Percentiles rank a stretch among this genome's conserved stretches.
Conservation (phyloP, 2,888 invertebrate genomes). For the Eupithecia tripunctaria region DNA sequence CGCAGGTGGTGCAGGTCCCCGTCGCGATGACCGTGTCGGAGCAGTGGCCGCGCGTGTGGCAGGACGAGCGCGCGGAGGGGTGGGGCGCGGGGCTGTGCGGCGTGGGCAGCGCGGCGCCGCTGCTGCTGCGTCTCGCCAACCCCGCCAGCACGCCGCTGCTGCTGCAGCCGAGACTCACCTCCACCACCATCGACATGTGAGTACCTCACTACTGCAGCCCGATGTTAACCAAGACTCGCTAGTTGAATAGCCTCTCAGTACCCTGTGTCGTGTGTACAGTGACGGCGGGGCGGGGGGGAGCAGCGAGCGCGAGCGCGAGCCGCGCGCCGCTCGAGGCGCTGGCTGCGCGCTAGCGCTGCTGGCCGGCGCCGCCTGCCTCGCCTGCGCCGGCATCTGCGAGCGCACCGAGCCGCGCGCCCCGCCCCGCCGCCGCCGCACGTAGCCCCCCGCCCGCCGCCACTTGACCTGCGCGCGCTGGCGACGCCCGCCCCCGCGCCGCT, state of each 20-base stretch:
- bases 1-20: conserved; percentile 16
- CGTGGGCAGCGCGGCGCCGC: conserved; percentile 78
- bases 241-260: no score
- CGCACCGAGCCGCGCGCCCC: conserved; percentile 28
- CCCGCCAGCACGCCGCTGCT: conserved; percentile 91
- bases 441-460: conserved; percentile 43
- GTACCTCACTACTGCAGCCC: background rate
- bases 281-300: conserved; percentile 28
- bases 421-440: conserved; percentile 46
- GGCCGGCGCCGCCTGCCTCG: conserved; percentile 76
- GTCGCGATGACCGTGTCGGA: conserved; percentile 9
- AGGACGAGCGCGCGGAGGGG: background rate
- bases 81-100: conserved; percentile 45
- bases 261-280: background rate
- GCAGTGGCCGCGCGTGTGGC: conserved; percentile 32
- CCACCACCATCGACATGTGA: conserved; percentile 82
- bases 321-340: conserved; percentile 83
- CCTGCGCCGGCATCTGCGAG: conserved; percentile 58
- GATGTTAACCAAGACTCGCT: no score
- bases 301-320: conserved; percentile 25
- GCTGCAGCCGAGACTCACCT: conserved; percentile 85
- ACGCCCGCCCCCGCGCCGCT: conserved; percentile 63
- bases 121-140: conserved; percentile 88
- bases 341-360: conserved; percentile 71
- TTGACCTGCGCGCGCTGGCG: conserved; percentile 40